These are phyloP conservation scores for Cepaea nemoralis DNA, from an alignment of 1,140 invertebrate genomes.

Conservation along the genomic window DNA sequence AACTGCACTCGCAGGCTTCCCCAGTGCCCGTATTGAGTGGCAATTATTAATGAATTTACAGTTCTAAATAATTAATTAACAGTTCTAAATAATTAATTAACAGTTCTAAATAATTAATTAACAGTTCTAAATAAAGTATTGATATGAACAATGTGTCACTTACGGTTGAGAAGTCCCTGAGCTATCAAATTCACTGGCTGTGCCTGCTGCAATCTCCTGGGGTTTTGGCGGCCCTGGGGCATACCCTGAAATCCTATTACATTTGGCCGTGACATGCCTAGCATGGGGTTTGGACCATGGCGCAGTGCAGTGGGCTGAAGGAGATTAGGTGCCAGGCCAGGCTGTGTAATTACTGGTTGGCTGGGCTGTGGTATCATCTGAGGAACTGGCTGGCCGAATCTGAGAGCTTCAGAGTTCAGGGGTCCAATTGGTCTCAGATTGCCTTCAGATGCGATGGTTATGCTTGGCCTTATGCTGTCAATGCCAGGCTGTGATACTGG, in stretches of 20 bases:
- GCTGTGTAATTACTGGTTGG: conserved; percentile 8
- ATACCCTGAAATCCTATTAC: conserved; percentile 3
- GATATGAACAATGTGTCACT: too few relatives aligned
- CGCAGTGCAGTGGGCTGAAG: background rate
- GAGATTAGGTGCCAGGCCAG: background rate
- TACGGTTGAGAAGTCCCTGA: conserved; percentile 28
- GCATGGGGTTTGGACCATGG: background rate
- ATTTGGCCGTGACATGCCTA: conserved; percentile 7
- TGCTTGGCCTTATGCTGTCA: background rate
- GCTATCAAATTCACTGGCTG: conserved; percentile 19
- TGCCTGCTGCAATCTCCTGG: background rate
- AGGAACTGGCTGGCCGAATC: background rate
- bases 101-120: too few relatives aligned
- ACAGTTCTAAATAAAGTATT: too few relatives aligned
- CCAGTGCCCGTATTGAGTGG: too few relatives aligned
- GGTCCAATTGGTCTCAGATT: conserved; percentile 13
- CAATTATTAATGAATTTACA: too few relatives aligned
- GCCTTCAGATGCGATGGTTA: background rate
- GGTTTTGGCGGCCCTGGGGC: background rate
- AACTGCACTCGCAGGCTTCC: too few relatives aligned
- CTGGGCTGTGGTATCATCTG: background rate
- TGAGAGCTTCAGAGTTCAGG: background rate
- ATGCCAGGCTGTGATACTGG: background rate
- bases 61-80: too few relatives aligned
- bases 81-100: too few relatives aligned